Percentiles rank a stretch among this genome's conserved stretches.
phyloP scores from a whole-genome alignment of 2,113 vertebrate species.

The Hemicordylus capensis region DNA sequence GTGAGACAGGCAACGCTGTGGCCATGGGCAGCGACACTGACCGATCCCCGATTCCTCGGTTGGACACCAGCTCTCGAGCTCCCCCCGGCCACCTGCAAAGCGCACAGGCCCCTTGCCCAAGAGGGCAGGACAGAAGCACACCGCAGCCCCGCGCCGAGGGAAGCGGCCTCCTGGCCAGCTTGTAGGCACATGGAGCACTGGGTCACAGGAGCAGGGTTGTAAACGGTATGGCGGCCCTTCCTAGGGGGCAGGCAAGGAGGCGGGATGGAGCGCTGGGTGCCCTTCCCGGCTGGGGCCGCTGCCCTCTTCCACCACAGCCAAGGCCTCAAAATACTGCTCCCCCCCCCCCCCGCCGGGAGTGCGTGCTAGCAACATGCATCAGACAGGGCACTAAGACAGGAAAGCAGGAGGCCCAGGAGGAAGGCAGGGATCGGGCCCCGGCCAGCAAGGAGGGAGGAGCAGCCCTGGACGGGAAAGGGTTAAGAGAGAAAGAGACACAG shows the following conservation, averaged over 20 bases:
- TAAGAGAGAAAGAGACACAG: slow-evolving; percentile 24
- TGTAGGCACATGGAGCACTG: not conserved
- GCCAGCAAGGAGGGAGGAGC: no score
- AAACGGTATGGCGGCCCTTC: not conserved
- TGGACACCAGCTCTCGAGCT: not conserved
- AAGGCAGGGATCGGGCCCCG: not conserved
- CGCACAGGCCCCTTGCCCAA: accelerated
- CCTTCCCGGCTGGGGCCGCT: slow-evolving; percentile 12
- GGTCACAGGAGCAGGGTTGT: not conserved
- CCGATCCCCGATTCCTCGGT: not conserved
- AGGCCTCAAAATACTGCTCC: slow-evolving; percentile 15
- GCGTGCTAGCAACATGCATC: slow-evolving; percentile 52
- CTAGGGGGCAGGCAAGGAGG: not conserved
- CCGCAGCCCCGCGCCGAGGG: no score
- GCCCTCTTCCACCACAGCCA: not conserved
- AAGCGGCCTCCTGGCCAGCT: not conserved
- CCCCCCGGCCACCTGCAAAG: accelerated
- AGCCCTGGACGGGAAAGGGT: slow-evolving; percentile 29
- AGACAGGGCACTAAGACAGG: slow-evolving; percentile 33
- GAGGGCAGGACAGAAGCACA: not conserved
- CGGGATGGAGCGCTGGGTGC: not conserved
- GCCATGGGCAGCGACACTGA: not conserved
- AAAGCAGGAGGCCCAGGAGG: not conserved
- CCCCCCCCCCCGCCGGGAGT: slow-evolving; percentile 5
- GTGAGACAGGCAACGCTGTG: not conserved